A percentile compares a stretch with the other conserved stretches of the same genome.
These are phyloP conservation scores for Sebastes jordani DNA, from an alignment of 2,797 vertebrate species.

Conservation along the genomic window DNA sequence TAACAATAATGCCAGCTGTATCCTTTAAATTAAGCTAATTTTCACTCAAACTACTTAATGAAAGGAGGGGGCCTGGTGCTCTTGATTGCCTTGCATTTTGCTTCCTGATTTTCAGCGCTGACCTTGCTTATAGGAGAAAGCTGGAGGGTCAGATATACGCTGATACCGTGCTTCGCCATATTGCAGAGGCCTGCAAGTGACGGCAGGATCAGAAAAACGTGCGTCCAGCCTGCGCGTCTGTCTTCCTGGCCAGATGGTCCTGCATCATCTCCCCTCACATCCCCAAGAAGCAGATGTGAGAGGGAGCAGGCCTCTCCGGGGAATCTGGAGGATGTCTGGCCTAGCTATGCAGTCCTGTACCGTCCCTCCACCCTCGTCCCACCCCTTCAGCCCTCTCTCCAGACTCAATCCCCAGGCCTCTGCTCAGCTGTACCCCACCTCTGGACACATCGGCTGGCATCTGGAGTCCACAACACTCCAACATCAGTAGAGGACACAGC, in stretches of 20 bases:
- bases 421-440: conserved; percentile 60
- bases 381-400: conserved; percentile 40
- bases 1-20: neutral
- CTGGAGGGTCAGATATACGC: conserved; percentile 77
- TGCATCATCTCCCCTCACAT: conserved; percentile 70
- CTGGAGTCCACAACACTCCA: conserved; percentile 46
- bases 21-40: neutral
- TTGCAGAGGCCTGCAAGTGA: conserved; percentile 67
- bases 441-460: conserved; percentile 68
- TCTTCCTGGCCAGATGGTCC: conserved; percentile 80
- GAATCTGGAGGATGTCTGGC: conserved; percentile 70
- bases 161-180: conserved; percentile 79
- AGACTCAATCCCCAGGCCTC: conserved; percentile 59
- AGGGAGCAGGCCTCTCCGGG: conserved; percentile 67
- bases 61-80: conserved; percentile 9
- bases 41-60: neutral
- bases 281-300: conserved; percentile 80
- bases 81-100: conserved; percentile 58
- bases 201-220: conserved; percentile 57
- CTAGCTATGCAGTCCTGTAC: conserved; percentile 57
- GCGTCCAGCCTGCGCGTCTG: conserved; percentile 53
- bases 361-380: conserved; percentile 29
- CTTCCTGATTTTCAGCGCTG: conserved; percentile 67
- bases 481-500: conserved; percentile 52
- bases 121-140: conserved; percentile 75